Conservation (phyloP, 2,113 vertebrate species). For the Oryzias javanicus region DNA sequence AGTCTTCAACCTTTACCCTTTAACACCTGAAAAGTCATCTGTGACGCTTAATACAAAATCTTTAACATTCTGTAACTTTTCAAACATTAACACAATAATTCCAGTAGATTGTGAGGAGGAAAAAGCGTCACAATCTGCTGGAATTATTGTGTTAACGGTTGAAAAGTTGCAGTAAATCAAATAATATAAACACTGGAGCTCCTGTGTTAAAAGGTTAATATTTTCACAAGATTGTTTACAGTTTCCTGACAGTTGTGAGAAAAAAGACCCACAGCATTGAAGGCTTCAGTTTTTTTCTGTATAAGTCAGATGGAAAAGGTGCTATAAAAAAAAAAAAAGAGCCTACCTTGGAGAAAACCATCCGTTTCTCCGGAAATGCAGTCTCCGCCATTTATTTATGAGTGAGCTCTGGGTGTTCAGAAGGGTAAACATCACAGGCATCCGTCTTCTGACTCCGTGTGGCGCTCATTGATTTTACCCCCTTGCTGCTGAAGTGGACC, state of each 20-base stretch:
- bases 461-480: constrained; percentile 72
- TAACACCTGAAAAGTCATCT: no score
- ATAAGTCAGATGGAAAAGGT: constrained; percentile 17
- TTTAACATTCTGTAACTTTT: no score
- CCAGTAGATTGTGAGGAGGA: no score
- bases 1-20: constrained; percentile 6
- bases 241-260: constrained; percentile 26
- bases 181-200: no score
- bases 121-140: no score
- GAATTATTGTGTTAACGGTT: no score
- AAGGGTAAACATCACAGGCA: constrained; percentile 57
- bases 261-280: background rate
- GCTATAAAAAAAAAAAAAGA: constrained; percentile 11
- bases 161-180: no score
- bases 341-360: background rate
- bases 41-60: no score
- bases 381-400: constrained; percentile 69
- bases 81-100: no score
- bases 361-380: constrained; percentile 41
- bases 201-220: constrained; percentile 2
- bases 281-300: constrained; percentile 4
- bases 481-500: constrained; percentile 61
- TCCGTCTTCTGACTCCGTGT: constrained; percentile 63
- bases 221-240: constrained; percentile 22
- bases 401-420: constrained; percentile 57